Evolutionary conservation across 2,888 invertebrate species (phyloP), one percentile per base, ranked within the genome.

Genomic region (Pyrrhopygopsis socrates): DNA sequence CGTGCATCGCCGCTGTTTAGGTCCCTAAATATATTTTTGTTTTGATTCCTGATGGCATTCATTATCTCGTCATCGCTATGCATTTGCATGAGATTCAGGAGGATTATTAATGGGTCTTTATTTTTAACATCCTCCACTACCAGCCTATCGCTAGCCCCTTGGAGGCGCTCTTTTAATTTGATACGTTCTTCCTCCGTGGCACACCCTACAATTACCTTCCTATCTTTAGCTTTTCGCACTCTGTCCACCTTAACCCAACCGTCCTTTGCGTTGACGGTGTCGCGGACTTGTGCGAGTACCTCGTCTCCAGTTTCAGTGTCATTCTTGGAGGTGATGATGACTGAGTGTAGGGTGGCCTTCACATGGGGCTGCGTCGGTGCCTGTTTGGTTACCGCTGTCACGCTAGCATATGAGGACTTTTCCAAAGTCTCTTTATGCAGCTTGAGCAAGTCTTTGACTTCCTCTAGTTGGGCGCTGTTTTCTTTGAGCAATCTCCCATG

Each of bases 81-180:
- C 34, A 34, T 11, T 11, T 34, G 34, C 34, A 34, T 5, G 34
- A 86, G 81, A 20, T 65, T 50, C 45, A 38, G 79, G 2, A 88
- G 24, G 5, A 86, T 54, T 13, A 88, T 27, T 1, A 88, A 45
- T 0, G 88, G 85, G 27, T 88, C 79, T 27, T 78, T 84, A 24
- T 89, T 87, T 15, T 68, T 81, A 1, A 83, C 41, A 18, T 84
- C 84, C 20, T 88, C 83, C 0, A 82, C 63, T 3, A 20, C 3
- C 2, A 54, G 2, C n/a, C n/a, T 20, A n/a, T 54, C 54, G n/a
- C n/a, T 54, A 2, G 54, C 22, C 3, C n/a, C 54, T 22, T 20
- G 20, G 5, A 54, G 54, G 20, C 54, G 2, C 22, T 54, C 5
- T 20, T 20, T 54, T 3, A 54, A 2, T 20, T 54, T 20, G 2